Conservation (phyloP, 2,888 invertebrate genomes). For the Carpatolechia fugitivella region DNA sequence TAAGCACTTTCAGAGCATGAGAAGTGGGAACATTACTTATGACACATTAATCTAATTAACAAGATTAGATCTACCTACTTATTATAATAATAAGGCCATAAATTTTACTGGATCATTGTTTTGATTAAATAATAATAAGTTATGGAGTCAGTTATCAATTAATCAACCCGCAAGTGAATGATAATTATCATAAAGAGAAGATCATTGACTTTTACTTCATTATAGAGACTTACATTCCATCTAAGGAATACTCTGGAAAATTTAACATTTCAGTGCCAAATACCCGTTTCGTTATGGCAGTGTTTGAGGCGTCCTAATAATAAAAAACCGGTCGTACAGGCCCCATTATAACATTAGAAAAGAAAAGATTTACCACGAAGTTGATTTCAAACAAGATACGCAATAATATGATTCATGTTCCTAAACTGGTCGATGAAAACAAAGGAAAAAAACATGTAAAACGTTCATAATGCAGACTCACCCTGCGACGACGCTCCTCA, state of each 20-base stretch:
- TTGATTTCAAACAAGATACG: conserved; percentile 29
- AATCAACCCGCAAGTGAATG: too few species aligned
- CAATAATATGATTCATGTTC: conserved; percentile 44
- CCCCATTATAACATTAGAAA: too few species aligned
- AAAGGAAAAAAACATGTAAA: neutral
- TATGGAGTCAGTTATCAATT: too few species aligned
- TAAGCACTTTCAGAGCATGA: too few species aligned
- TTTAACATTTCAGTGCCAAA: neutral
- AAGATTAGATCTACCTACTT: too few species aligned
- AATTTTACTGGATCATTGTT: too few species aligned
- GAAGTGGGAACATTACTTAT: too few species aligned
- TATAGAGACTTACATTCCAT: neutral
- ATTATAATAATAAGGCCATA: too few species aligned
- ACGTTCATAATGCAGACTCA: conserved; percentile 33
- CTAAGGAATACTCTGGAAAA: conserved; percentile 29
- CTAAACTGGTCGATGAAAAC: neutral
- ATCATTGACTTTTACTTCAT: neutral
- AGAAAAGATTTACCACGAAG: too few species aligned
- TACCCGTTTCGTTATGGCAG: neutral
- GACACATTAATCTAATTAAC: too few species aligned
- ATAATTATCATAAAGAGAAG: neutral
- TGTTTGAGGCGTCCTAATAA: neutral
- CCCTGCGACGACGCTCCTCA: conserved; percentile 72
- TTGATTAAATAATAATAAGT: too few species aligned
- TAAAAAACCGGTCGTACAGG: conserved; percentile 1